Evolutionary conservation across 2,888 invertebrate species (phyloP).

Genomic region (Carterocephalus palaemon): DNA sequence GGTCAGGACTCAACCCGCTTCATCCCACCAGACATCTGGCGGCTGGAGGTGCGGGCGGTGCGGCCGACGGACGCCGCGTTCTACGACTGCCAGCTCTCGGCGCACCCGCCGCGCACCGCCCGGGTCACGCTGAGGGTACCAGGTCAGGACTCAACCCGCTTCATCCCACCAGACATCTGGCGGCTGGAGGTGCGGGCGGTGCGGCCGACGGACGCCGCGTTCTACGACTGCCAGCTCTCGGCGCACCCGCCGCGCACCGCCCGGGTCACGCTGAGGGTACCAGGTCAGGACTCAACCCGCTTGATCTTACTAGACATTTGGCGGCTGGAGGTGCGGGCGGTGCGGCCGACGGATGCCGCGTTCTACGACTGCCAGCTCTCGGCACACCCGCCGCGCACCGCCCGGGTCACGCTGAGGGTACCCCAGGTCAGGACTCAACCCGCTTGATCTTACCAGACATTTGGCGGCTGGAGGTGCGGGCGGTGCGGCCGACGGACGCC

Average conservation of each 20-base stretch:
- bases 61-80: conserved; percentile 64
- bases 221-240: conserved; percentile 70
- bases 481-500: conserved; percentile 65
- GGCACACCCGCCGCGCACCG: conserved; percentile 68
- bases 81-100: conserved; percentile 71
- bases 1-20: conserved; percentile 40
- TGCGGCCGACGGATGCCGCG: conserved; percentile 66
- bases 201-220: conserved; percentile 64
- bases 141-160: conserved; percentile 41
- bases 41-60: conserved; percentile 63
- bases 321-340: conserved; percentile 62
- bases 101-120: conserved; percentile 68
- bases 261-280: conserved; percentile 62
- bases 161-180: conserved; percentile 71
- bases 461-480: conserved; percentile 63
- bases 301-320: conserved; percentile 70
- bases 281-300: conserved; percentile 45
- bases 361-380: conserved; percentile 71
- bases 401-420: conserved; percentile 62
- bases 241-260: conserved; percentile 71
- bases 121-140: conserved; percentile 65
- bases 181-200: conserved; percentile 62
- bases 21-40: conserved; percentile 72
- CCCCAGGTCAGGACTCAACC: conserved; percentile 50
- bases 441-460: conserved; percentile 66